Base-by-base conservation (phyloP, 2,113 vertebrate species). In the Eidolon helvum region DNA sequence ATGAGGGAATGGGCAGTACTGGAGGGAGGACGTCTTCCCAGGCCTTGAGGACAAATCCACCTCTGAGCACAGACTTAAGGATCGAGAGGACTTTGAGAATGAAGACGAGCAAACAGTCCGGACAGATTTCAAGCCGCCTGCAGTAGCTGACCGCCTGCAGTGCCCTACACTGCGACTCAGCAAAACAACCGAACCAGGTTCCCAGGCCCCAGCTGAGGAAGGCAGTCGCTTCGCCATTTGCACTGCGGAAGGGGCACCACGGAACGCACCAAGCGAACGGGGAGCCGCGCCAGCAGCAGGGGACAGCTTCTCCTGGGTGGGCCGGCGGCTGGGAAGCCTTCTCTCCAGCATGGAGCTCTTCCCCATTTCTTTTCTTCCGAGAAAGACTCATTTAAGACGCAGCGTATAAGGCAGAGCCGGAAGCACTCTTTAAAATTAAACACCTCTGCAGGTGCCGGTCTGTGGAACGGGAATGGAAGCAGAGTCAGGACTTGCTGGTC, bases 1-100 rank as follows among this genome's bases (percentile, higher is more conserved):
- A 28, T 4, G 14, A 24, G 50, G 26, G 40, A 26, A 7, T 1
- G 12, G 18, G 10, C 1, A 50, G 14, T 4, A 19, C 10, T 3
- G 30, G 30, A 43, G 7, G 19, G 11, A 18, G 35, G 40, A 53
- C 2, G 35, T 3, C 74, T 33, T 74, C 59, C 33, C 11, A 7
- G 66, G 15, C 33, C 21, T 77, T 40, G n/a, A 28, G 78, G 75
- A n/a, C 35, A 43, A 22, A 22, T 2, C 8, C 38, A 4, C 11
- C 22, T 55, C n/a, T 43, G 65, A 43, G 65, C 6, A n/a, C 21
- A 45, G 22, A 21, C 63, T 63, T n/a, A 61, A 2, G 15, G 35
- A 40, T 10, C 0, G 45, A 28, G 5, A 10, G 40, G 63, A 35
- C 16, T 63, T 33, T n/a, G 43, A 53, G 43, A 40, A 55, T 28